Evolutionary conservation across 1,140 invertebrate species (phyloP), one percentile per base, ranked within the genome.

Genomic region (Heterodera carotae): DNA sequence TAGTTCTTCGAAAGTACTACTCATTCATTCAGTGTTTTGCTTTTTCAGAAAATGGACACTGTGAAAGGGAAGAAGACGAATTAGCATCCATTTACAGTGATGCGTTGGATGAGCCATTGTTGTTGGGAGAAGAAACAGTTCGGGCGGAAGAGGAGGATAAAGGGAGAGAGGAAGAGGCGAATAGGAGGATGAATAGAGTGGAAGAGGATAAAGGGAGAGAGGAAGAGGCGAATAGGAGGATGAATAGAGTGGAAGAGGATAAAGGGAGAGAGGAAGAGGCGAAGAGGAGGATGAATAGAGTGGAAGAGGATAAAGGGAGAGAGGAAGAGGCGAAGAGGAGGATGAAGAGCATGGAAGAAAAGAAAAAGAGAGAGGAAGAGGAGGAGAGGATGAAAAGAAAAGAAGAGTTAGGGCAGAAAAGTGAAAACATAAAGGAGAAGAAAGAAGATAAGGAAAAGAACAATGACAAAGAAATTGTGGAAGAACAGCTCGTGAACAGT

Each of bases 31-130:
- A n/a, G n/a, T n/a, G n/a, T n/a, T n/a, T n/a, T n/a, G n/a, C 12
- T 69, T 10, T 1, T 27, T 48, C 39, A 69, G 59, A 73, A 39
- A 64, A 29, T 15, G 27, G 56, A 34, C 27, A 56, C 31, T 29
- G n/a, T 25, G 2, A n/a, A 73, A 53, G 48, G 29, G 69, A 71
- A 10, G 69, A 74, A 34, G 72, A 74, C 64, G 43, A 43, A 18
- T 39, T 74, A 27, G n/a, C n/a, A n/a, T 74, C 72, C 2, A 56
- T 74, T 6, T 74, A 74, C 64, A 31, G 48, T 29, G 72, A 74
- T 34, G 72, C 72, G 15, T 36, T 74, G 59, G 72, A 74, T 66
- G 72, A 25, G 12, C 72, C n/a, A 2, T 36, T 56, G 36, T 34
- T 25, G 34, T 27, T 43, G 8, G 33, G 6, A 67, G 64, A 60